phyloP scores from a whole-genome alignment of 2,797 vertebrate species.

The Argentina silus region DNA sequence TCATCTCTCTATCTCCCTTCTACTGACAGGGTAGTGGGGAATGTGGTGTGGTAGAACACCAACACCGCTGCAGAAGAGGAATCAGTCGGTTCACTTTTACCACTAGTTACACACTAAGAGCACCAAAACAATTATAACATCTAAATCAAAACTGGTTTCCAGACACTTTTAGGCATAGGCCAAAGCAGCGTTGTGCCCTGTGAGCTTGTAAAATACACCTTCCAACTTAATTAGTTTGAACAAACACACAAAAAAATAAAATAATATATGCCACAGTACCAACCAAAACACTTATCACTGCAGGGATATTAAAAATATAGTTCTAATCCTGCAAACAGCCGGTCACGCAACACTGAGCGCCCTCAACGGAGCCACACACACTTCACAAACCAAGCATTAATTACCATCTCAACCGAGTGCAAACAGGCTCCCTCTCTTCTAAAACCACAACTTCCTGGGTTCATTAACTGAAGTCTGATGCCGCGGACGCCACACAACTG shows the following conservation, averaged over 20 bases:
- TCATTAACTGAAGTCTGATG: neutral
- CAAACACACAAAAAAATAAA: no score
- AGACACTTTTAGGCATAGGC: neutral
- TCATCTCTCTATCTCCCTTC: neutral
- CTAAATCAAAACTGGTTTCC: neutral
- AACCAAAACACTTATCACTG: no score
- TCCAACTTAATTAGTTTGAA: no score
- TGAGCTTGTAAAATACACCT: neutral
- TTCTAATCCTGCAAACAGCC: no score
- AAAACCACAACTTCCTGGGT: neutral
- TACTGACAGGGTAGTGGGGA: no score
- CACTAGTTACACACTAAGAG: no score
- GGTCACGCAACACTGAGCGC: no score
- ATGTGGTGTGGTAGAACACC: no score
- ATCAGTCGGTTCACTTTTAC: no score
- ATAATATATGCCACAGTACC: neutral
- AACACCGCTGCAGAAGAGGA: no score
- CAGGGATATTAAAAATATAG: no score
- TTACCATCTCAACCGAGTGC: neutral
- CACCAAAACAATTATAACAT: neutral
- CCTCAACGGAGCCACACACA: neutral
- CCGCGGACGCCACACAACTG: neutral
- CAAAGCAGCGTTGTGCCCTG: neutral
- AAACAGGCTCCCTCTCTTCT: neutral
- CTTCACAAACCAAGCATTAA: neutral